phyloP scores from a whole-genome alignment of 2,113 vertebrate species.

The Phylloscopus trochiloides region DNA sequence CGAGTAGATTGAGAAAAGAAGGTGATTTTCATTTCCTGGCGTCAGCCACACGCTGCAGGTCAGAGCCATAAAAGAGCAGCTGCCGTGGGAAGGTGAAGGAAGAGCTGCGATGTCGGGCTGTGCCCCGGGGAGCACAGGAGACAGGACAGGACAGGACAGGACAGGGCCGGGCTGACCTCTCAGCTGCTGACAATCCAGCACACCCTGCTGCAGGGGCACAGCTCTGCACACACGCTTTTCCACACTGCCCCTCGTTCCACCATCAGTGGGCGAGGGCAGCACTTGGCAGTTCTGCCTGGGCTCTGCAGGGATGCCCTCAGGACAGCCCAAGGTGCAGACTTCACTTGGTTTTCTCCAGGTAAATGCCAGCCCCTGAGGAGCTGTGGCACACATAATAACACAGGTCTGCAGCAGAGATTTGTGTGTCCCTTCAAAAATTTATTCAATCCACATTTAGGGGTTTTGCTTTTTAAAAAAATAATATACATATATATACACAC shows the following conservation, averaged over 20 bases:
- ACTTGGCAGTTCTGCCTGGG: not conserved
- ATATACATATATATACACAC: not conserved
- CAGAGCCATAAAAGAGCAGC: not conserved
- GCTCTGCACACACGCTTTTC: accelerated
- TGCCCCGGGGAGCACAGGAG: not conserved
- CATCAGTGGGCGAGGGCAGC: accelerated
- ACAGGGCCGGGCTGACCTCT: not conserved
- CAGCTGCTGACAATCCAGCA: not conserved
- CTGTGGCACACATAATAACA: not conserved
- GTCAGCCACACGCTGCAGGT: not conserved
- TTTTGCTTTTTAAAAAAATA: not conserved
- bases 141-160: not conserved
- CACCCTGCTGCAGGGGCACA: not conserved
- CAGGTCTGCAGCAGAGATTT: not conserved
- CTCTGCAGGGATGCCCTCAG: not conserved
- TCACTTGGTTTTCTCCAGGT: not conserved
- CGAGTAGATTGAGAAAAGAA: not conserved
- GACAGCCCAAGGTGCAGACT: not conserved
- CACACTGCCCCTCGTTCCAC: not conserved
- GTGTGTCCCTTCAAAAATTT: not conserved
- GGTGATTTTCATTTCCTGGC: slow-evolving; percentile 19
- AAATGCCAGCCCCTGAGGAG: not conserved
- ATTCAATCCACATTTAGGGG: not conserved
- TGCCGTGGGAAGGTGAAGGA: accelerated
- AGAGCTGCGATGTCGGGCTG: accelerated